A percentile compares a stretch with the other conserved stretches of the same genome.
Conservation (phyloP, 2,113 vertebrate genomes). For the Heliornis fulica region DNA sequence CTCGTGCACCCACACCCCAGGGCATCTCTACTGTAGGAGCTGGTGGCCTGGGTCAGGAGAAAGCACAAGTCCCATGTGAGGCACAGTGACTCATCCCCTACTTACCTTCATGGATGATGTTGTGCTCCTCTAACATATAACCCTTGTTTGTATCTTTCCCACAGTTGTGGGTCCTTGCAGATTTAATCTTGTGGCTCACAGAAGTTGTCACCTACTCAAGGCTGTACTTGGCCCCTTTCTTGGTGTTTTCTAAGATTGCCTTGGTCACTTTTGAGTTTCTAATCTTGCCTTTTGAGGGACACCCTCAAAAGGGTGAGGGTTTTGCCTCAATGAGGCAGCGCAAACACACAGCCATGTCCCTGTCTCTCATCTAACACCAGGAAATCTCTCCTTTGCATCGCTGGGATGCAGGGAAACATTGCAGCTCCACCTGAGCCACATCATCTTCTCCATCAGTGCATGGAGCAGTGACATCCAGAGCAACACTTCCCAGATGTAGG, state of each 20-base stretch:
- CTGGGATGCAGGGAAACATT: not conserved
- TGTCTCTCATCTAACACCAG: not conserved
- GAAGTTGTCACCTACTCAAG: not conserved
- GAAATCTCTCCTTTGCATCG: not conserved
- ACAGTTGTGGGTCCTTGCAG: not conserved
- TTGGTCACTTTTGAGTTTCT: not conserved
- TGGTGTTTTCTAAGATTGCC: not conserved
- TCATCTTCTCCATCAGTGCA: not conserved
- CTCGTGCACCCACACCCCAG: not conserved
- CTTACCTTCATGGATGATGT: not conserved
- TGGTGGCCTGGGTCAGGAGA: not conserved
- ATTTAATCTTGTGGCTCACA: not conserved
- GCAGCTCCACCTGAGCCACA: not conserved
- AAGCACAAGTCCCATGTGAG: not conserved
- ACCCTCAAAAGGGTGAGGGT: no score
- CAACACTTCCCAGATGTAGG: not conserved
- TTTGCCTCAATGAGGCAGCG: not conserved
- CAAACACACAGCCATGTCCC: not conserved
- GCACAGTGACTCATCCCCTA: not conserved
- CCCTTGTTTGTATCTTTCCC: not conserved
- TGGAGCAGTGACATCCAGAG: not conserved
- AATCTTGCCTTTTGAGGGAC: not conserved
- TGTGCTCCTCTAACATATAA: not conserved
- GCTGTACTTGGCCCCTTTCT: not conserved
- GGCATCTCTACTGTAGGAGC: not conserved